phyloP scores from a whole-genome alignment of 2,797 vertebrate genomes.

The Sphaeramia orbicularis region DNA sequence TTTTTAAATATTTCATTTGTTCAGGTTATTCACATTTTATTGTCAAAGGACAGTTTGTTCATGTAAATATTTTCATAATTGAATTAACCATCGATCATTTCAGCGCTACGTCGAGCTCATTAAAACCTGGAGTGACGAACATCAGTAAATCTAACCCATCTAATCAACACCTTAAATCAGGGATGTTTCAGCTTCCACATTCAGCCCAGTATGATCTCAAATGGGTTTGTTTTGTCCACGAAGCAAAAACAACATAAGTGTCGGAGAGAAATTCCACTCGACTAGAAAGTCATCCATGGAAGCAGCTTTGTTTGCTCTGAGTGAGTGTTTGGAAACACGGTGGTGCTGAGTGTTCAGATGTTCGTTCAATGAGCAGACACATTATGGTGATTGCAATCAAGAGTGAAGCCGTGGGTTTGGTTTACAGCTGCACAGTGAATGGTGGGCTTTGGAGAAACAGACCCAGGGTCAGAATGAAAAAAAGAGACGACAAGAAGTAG shows the following conservation, averaged over 20 bases:
- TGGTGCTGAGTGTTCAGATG: background rate
- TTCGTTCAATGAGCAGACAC: conserved; percentile 1
- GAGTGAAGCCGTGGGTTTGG: background rate
- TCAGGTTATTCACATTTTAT: no score
- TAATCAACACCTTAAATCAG: no score
- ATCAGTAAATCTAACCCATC: background rate
- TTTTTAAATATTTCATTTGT: no score
- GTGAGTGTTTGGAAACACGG: background rate
- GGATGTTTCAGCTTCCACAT: no score
- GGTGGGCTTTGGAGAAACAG: background rate
- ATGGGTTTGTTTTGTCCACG: background rate
- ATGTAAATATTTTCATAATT: no score
- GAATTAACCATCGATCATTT: no score
- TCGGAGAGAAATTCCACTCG: conserved; percentile 13
- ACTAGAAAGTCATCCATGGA: conserved; percentile 12
- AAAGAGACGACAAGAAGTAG: no score
- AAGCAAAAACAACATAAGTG: background rate
- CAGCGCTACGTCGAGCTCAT: no score
- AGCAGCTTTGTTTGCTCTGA: background rate
- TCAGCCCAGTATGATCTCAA: no score
- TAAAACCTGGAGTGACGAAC: no score
- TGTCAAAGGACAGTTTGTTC: no score
- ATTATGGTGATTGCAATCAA: conserved; percentile 5
- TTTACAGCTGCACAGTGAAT: background rate
- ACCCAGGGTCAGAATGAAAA: background rate